A percentile compares a stretch with the other conserved stretches of the same genome.
Evolutionary conservation across 2,888 invertebrate species (phyloP).

Genomic region (Acleris laterana): DNA sequence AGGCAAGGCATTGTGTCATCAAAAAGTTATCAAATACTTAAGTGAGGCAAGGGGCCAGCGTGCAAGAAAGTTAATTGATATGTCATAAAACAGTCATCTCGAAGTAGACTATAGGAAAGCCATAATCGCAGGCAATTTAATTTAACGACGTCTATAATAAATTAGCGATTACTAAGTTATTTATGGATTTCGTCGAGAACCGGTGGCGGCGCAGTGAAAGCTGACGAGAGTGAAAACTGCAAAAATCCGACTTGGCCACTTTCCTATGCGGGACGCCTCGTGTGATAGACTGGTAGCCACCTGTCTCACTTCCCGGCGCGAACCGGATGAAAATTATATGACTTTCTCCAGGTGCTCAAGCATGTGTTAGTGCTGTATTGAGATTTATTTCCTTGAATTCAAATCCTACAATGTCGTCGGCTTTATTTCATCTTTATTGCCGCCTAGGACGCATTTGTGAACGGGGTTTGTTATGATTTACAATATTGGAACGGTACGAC

Average conservation of each 20-base stretch:
- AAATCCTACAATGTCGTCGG: constrained; percentile 17
- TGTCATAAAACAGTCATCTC: constrained; percentile 27
- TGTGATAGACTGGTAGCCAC: constrained; percentile 58
- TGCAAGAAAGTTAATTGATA: constrained; percentile 26
- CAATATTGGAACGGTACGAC: too few relatives aligned
- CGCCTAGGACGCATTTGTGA: constrained; percentile 1
- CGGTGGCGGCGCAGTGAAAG: constrained; percentile 61
- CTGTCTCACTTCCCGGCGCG: constrained; percentile 32
- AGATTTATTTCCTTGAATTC: constrained; percentile 24
- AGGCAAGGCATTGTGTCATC: neutral
- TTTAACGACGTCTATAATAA: constrained; percentile 30
- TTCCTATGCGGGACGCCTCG: constrained; percentile 60
- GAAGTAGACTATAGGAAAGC: constrained; percentile 27
- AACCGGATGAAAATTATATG: constrained; percentile 33
- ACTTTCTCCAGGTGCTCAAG: constrained; percentile 40
- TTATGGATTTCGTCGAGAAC: constrained; percentile 27
- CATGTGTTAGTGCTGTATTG: constrained; percentile 36
- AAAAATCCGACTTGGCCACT: constrained; percentile 70
- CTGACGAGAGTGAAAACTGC: constrained; percentile 62
- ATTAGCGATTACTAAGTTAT: constrained; percentile 32
- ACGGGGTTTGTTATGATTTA: constrained; percentile 10
- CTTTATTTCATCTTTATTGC: constrained; percentile 31
- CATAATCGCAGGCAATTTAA: constrained; percentile 27
- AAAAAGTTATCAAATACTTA: constrained; percentile 8
- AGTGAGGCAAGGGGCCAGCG: constrained; percentile 1